phyloP scores from a whole-genome alignment of 2,113 vertebrate genomes.

The Indri indri region DNA sequence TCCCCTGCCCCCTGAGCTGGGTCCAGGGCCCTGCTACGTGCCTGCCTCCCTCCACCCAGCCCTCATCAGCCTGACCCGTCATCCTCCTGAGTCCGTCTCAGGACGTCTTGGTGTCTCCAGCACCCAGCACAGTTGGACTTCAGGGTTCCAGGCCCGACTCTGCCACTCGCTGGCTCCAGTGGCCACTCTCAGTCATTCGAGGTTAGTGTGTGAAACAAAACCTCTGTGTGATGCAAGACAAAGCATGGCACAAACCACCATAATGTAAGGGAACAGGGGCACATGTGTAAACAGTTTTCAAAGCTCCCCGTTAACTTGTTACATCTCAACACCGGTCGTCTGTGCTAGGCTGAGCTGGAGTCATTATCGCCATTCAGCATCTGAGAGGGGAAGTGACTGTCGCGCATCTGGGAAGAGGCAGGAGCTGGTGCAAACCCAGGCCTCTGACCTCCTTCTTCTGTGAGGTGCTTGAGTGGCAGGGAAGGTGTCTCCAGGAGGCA shows the following conservation, averaged over 20 bases:
- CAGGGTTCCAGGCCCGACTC: background rate
- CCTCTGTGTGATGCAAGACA: background rate
- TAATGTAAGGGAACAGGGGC: rapidly evolving
- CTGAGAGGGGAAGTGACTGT: background rate
- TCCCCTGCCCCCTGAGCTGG: background rate
- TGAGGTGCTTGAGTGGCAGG: background rate
- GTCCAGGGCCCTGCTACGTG: background rate
- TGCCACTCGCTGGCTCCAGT: background rate
- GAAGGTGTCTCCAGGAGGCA: background rate
- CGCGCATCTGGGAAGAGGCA: background rate
- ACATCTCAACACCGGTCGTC: rapidly evolving
- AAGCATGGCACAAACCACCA: rapidly evolving
- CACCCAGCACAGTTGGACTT: background rate
- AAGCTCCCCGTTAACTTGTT: no score
- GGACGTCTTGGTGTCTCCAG: background rate
- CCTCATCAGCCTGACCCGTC: background rate
- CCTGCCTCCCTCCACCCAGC: background rate
- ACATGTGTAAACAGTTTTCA: rapidly evolving
- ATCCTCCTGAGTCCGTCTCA: background rate
- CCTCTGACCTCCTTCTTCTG: no score
- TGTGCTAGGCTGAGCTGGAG: background rate
- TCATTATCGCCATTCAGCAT: background rate
- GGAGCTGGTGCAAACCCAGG: background rate
- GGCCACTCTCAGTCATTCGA: background rate
- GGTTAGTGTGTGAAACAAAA: background rate